A percentile compares a stretch with the other conserved stretches of the same genome.
Evolutionary conservation across 30 jellyfish, hydroid and myxozoan species (phyloP).

Genomic region (Aurelia coerulea): DNA sequence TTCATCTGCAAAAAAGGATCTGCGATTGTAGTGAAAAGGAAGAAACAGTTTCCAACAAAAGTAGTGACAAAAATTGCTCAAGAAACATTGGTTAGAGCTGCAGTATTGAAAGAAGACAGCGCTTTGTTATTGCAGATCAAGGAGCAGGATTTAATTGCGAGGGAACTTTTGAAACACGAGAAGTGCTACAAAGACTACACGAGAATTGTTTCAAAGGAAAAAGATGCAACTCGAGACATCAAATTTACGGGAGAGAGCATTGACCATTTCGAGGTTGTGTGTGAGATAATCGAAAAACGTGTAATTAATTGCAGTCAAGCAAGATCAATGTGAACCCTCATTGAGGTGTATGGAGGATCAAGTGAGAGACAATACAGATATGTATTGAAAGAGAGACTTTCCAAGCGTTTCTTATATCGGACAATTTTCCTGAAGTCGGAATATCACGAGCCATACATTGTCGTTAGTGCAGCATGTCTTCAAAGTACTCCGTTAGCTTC

Average conservation of each 20-base stretch:
- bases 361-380: slow-evolving; percentile 4
- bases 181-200: too few relatives aligned
- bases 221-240: too few relatives aligned
- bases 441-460: slow-evolving; percentile 19
- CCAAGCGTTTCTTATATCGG: slow-evolving; percentile 2
- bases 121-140: not conserved
- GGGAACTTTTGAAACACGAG: slow-evolving; percentile 13
- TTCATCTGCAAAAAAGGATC: slow-evolving; percentile 7
- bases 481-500: not conserved
- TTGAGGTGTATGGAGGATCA: slow-evolving; percentile 16
- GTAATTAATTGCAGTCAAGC: not conserved
- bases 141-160: slow-evolving; percentile 10
- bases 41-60: not conserved
- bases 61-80: not conserved
- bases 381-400: not conserved
- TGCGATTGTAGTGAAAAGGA: not conserved
- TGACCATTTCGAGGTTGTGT: too few relatives aligned
- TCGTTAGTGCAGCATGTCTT: slow-evolving; percentile 12
- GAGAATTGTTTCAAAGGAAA: too few relatives aligned
- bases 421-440: slow-evolving; percentile 7
- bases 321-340: not conserved
- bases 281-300: too few relatives aligned
- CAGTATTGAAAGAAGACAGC: slow-evolving; percentile 1
- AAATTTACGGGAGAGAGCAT: too few relatives aligned
- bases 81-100: not conserved